These are phyloP conservation scores for Dasypogon diadema DNA, from an alignment of 2,888 invertebrate genomes.

Conservation along the genomic window DNA sequence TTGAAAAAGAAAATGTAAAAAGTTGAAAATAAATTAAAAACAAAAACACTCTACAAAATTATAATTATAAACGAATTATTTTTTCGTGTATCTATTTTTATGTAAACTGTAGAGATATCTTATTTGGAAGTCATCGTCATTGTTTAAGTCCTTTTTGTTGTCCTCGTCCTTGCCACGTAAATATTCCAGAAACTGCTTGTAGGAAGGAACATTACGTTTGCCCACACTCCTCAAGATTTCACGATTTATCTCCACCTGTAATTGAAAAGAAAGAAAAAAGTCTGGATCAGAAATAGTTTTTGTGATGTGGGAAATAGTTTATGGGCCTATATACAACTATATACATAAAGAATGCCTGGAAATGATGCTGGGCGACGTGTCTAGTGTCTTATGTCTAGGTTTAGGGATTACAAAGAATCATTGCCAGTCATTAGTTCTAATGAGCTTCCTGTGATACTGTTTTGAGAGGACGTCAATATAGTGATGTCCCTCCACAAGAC, in stretches of 20 bases:
- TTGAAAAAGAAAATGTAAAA: constrained; percentile 6
- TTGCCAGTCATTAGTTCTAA: constrained; percentile 1
- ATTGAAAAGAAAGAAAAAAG: constrained; percentile 52
- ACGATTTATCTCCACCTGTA: constrained; percentile 77
- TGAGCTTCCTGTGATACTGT: neutral
- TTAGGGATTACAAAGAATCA: neutral
- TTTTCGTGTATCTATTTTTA: constrained; percentile 61
- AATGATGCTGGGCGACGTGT: too few relatives aligned
- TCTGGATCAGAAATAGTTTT: too few relatives aligned
- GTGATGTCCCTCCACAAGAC: neutral
- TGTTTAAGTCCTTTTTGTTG: constrained; percentile 21
- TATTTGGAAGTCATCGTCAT: constrained; percentile 62
- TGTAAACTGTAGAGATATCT: constrained; percentile 65
- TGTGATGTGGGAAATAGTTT: too few relatives aligned
- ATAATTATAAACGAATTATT: constrained; percentile 55
- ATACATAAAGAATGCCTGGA: too few relatives aligned
- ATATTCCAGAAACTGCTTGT: constrained; percentile 53
- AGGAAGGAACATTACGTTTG: constrained; percentile 68
- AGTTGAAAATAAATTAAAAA: constrained; percentile 54
- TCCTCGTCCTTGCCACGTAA: constrained; percentile 48
- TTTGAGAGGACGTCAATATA: neutral
- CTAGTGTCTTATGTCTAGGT: neutral
- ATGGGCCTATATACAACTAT: too few relatives aligned
- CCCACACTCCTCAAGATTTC: constrained; percentile 82
- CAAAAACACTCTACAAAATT: too few relatives aligned